These are phyloP conservation scores for Mesembrinibis cayennensis DNA, from an alignment of 2,113 vertebrate genomes.

Conservation along the genomic window DNA sequence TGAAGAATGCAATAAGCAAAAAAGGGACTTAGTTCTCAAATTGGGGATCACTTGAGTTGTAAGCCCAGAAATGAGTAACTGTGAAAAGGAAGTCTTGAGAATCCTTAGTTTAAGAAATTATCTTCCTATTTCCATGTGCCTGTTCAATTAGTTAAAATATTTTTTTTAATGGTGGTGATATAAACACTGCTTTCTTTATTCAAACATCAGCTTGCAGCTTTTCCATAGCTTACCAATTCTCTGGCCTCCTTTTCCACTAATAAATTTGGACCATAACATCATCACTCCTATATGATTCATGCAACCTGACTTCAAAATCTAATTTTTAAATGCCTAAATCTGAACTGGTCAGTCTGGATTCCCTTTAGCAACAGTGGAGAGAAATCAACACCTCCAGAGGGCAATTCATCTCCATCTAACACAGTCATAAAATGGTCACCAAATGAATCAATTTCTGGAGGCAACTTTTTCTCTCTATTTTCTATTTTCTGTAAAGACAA, in stretches of 20 bases:
- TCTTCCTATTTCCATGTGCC: background rate
- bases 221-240: background rate
- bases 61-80: background rate
- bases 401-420: background rate
- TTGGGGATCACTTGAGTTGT: background rate
- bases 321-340: background rate
- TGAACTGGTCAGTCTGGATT: background rate
- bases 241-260: background rate
- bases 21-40: background rate
- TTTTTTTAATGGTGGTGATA: background rate
- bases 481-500: background rate
- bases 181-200: background rate
- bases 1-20: background rate
- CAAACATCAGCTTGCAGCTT: too few species aligned
- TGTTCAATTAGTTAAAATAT: background rate
- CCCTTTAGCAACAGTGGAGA: background rate
- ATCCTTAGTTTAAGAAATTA: background rate
- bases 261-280: background rate
- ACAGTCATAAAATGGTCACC: background rate
- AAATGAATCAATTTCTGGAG: background rate
- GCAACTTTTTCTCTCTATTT: background rate
- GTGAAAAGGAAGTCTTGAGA: background rate
- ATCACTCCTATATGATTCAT: background rate
- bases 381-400: background rate
- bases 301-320: background rate